These are phyloP conservation scores for Andrena flavipes DNA, from an alignment of 2,888 invertebrate species.

Conservation along the genomic window DNA sequence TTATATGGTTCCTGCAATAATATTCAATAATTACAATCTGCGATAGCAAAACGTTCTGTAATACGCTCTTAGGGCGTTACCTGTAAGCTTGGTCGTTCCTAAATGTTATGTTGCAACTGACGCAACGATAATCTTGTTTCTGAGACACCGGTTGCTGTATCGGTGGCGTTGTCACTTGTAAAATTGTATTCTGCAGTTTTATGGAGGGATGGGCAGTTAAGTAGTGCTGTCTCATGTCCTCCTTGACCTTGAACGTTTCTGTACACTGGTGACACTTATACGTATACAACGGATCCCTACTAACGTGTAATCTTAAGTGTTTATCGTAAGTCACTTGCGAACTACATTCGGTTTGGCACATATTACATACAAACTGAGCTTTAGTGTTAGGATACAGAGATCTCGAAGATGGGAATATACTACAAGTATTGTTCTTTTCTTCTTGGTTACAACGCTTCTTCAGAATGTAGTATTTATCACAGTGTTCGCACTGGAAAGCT, in stretches of 20 bases:
- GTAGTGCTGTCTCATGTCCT: slow-evolving; percentile 72
- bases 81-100: slow-evolving; percentile 74
- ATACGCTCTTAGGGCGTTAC: slow-evolving; percentile 45
- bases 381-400: slow-evolving; percentile 72
- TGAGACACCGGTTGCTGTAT: slow-evolving; percentile 30
- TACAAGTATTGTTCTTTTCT: slow-evolving; percentile 66
- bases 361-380: slow-evolving; percentile 77
- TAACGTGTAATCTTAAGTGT: slow-evolving; percentile 75
- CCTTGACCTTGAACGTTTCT: slow-evolving; percentile 74
- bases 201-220: slow-evolving; percentile 56
- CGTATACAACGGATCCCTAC: slow-evolving; percentile 72
- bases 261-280: slow-evolving; percentile 78
- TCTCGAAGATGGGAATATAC: slow-evolving; percentile 67
- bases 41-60: background rate
- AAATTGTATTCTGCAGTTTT: slow-evolving; percentile 54
- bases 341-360: slow-evolving; percentile 73
- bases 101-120: slow-evolving; percentile 74
- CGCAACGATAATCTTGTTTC: slow-evolving; percentile 59
- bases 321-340: slow-evolving; percentile 67
- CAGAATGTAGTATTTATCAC: slow-evolving; percentile 68
- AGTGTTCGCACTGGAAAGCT: slow-evolving; percentile 65
- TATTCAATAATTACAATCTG: slow-evolving; percentile 17
- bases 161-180: slow-evolving; percentile 43
- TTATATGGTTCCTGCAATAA: slow-evolving; percentile 70
- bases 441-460: slow-evolving; percentile 46